phyloP scores from a whole-genome alignment of 2,797 vertebrate species.

The Chiroxiphia lanceolata region DNA sequence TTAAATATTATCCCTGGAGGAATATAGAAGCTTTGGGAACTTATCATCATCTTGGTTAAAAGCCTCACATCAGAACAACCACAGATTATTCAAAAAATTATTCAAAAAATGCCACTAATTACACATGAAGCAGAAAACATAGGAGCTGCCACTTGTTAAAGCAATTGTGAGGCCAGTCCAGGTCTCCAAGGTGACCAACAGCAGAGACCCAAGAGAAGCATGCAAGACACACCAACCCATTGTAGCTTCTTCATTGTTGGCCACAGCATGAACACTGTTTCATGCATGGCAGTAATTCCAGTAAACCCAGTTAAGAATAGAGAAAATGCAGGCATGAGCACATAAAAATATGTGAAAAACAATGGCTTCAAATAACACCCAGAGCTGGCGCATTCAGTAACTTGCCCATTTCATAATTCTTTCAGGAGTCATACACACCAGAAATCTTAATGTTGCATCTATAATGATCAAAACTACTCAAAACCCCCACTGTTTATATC shows the following conservation, averaged over 20 bases:
- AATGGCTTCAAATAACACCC: neutral
- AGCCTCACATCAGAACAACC: neutral
- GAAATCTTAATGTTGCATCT: neutral
- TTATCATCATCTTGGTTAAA: neutral
- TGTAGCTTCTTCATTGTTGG: neutral
- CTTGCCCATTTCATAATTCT: neutral
- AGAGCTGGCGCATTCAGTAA: neutral
- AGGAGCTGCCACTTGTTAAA: neutral
- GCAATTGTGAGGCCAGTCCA: neutral
- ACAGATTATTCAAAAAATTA: neutral
- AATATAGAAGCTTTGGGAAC: neutral
- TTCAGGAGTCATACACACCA: neutral
- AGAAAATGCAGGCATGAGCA: neutral
- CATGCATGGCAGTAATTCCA: neutral
- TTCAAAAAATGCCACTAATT: neutral
- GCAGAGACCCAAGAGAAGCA: neutral
- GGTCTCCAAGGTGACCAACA: neutral
- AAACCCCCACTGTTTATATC: rapidly evolving
- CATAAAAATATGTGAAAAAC: neutral
- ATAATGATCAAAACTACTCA: neutral
- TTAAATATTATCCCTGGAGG: neutral
- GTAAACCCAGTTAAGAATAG: neutral
- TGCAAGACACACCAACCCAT: neutral
- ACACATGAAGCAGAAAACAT: neutral
- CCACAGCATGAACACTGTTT: slow-evolving; percentile 12